Percentiles rank a stretch among this genome's conserved stretches.
These are phyloP conservation scores for Nycticryphes semicollaris DNA, from an alignment of 2,113 vertebrate genomes.

Conservation along the genomic window DNA sequence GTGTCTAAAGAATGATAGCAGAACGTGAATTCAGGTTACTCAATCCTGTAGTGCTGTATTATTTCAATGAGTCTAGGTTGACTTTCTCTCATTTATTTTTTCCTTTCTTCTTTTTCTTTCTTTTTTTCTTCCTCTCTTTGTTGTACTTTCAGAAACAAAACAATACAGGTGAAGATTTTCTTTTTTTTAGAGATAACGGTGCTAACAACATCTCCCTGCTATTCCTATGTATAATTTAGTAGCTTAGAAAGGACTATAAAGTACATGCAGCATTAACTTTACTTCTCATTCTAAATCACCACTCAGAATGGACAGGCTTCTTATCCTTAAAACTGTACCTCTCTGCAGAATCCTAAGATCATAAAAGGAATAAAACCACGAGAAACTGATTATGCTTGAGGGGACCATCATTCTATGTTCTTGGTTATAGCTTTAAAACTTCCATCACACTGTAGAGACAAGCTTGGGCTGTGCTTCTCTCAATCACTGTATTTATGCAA, in stretches of 20 bases:
- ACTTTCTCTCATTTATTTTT: neutral
- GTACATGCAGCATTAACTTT: neutral
- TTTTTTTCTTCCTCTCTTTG: neutral
- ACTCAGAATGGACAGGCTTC: neutral
- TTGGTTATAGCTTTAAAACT: neutral
- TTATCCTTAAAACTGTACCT: neutral
- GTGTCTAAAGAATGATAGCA: neutral
- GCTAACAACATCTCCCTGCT: neutral
- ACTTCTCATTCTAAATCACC: neutral
- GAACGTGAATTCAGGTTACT: neutral
- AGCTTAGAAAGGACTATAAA: neutral
- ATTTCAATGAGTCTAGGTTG: neutral
- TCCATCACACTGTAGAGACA: neutral
- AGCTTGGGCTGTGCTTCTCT: neutral
- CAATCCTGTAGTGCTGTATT: neutral
- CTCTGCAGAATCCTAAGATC: neutral
- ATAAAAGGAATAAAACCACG: slow-evolving; percentile 12
- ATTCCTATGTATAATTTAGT: neutral
- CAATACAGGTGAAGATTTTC: neutral
- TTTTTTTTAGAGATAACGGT: neutral
- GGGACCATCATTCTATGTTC: neutral
- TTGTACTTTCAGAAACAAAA: neutral
- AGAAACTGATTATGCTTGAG: neutral
- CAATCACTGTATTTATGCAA: neutral
- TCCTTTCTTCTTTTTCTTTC: neutral